These are phyloP conservation scores for Ceratotherium simum DNA, from an alignment of 2,113 vertebrate genomes.

Conservation along the genomic window DNA sequence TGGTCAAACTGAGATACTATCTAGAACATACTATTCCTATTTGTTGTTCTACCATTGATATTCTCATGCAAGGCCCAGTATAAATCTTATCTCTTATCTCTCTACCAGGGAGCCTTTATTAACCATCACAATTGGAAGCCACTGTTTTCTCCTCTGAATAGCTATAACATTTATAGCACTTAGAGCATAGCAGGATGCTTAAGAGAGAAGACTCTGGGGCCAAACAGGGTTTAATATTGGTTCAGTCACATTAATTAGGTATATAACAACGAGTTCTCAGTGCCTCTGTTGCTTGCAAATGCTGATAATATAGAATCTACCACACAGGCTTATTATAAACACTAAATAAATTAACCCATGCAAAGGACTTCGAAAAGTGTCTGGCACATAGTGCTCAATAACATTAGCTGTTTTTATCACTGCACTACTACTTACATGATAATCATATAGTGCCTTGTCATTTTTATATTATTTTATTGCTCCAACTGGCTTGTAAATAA, in stretches of 20 bases:
- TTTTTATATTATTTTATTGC: slow-evolving; percentile 17
- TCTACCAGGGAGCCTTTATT: not conserved
- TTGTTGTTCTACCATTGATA: not conserved
- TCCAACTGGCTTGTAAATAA: not conserved
- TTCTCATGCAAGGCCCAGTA: not conserved
- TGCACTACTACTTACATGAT: not conserved
- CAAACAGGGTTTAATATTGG: not conserved
- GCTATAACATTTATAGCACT: not conserved
- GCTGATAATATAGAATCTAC: not conserved
- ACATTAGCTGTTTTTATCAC: not conserved
- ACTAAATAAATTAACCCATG: not conserved
- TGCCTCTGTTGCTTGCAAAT: not conserved
- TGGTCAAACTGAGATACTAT: not conserved
- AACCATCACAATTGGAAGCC: not conserved
- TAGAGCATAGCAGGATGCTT: not conserved
- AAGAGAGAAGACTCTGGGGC: not conserved
- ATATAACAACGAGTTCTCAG: not conserved
- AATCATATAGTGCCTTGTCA: not conserved
- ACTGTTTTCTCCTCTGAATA: not conserved
- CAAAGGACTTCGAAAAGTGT: slow-evolving; percentile 7
- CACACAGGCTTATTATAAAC: not conserved
- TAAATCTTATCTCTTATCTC: not conserved
- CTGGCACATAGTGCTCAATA: not conserved
- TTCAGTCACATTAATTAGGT: not conserved
- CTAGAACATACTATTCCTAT: not conserved